A percentile compares a stretch with the other conserved stretches of the same genome.
phyloP scores from a whole-genome alignment of 2,113 vertebrate species.

The Calonectris borealis region DNA sequence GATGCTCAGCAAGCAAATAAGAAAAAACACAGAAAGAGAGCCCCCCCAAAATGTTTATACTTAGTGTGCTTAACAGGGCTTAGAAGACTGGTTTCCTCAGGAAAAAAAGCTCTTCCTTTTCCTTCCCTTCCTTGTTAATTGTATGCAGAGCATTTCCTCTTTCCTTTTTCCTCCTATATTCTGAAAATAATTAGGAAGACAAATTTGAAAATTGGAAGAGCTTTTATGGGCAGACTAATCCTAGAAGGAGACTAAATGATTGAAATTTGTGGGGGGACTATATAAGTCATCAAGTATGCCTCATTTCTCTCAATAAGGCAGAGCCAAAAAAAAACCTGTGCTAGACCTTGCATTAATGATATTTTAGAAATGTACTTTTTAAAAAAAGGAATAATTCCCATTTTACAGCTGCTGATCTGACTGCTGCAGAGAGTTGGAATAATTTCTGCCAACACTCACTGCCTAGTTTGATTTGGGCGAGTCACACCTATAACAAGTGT shows the following conservation, averaged over 20 bases:
- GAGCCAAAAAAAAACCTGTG: neutral
- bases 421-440: neutral
- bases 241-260: neutral
- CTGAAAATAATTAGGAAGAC: neutral
- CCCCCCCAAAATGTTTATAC: too few species aligned
- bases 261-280: neutral
- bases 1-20: neutral
- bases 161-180: neutral
- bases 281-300: neutral
- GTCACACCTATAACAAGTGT: constrained; percentile 62
- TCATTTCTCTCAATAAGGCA: neutral
- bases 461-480: constrained; percentile 25
- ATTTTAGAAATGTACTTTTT: neutral
- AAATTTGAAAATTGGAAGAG: neutral
- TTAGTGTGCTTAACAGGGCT: neutral
- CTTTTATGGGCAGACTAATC: neutral
- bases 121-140: neutral
- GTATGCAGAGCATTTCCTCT: neutral
- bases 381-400: neutral
- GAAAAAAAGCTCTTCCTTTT: neutral
- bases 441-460: constrained; percentile 41
- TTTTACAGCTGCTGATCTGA: neutral
- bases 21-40: neutral
- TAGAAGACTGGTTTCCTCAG: neutral
- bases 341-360: neutral